Percentiles rank a stretch among this genome's conserved stretches.
Evolutionary conservation across 1,140 invertebrate species (phyloP).

Genomic region (Meloidogyne chitwoodi): DNA sequence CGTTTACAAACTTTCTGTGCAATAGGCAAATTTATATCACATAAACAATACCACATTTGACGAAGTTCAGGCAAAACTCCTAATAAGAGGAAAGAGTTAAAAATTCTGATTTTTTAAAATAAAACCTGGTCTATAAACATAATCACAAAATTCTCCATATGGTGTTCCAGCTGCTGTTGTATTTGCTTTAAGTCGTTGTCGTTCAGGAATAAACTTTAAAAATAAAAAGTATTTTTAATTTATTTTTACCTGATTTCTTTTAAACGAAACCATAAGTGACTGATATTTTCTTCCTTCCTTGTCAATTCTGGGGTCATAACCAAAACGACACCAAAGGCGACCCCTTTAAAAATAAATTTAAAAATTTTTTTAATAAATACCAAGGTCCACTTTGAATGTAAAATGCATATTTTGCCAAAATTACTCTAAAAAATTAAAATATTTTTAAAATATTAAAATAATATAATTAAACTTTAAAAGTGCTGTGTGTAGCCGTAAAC

Average conservation of each 20-base stretch:
- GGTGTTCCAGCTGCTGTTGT: not conserved
- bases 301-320: constrained; percentile 57
- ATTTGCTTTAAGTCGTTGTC: constrained; percentile 44
- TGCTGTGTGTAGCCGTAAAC: constrained; percentile 48
- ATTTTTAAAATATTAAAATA: not conserved
- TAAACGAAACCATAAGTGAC: constrained; percentile 58
- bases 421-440: constrained; percentile 34
- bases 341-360: constrained; percentile 31
- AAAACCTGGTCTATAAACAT: constrained; percentile 42
- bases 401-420: constrained; percentile 58
- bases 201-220: constrained; percentile 51
- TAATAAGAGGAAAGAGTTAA: constrained; percentile 3
- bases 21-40: constrained; percentile 48
- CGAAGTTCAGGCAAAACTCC: constrained; percentile 44
- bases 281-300: constrained; percentile 45
- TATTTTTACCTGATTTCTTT: constrained; percentile 3
- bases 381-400: constrained; percentile 58
- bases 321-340: constrained; percentile 57
- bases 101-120: constrained; percentile 4
- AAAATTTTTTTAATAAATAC: not conserved
- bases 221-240: constrained; percentile 4
- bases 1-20: constrained; percentile 39
- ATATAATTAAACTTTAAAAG: constrained; percentile 45
- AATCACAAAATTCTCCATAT: constrained; percentile 24
- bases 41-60: constrained; percentile 59